Conservation (phyloP, 64 coral and sea anemone species). For the Stylophora pistillata region DNA sequence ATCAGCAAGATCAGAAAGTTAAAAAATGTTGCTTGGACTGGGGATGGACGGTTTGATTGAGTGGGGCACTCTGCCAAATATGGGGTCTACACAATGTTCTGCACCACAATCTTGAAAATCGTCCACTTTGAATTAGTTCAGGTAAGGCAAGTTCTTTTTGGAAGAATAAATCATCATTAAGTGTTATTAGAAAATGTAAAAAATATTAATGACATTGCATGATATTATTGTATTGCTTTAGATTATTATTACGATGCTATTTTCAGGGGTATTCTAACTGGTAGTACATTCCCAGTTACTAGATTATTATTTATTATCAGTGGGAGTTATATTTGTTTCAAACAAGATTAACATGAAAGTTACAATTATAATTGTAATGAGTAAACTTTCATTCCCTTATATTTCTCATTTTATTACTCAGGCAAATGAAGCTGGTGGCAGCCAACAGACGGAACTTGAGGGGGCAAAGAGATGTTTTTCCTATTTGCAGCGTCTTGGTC, state of each 20-base stretch:
- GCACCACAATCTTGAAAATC: constrained; percentile 40
- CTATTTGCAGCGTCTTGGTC: neutral
- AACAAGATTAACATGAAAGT: too few relatives aligned
- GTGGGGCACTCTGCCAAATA: constrained; percentile 38
- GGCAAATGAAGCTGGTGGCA: constrained; percentile 7
- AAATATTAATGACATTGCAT: neutral
- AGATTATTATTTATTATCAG: too few relatives aligned
- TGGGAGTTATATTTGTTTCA: too few relatives aligned
- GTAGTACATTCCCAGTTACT: too few relatives aligned
- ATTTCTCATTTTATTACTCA: neutral
- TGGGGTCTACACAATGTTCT: constrained; percentile 44
- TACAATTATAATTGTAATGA: neutral
- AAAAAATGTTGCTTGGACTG: constrained; percentile 19
- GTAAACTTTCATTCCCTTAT: neutral
- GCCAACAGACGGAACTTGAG: constrained; percentile 7
- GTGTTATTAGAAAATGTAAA: neutral
- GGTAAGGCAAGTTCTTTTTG: constrained; percentile 2
- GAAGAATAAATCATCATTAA: neutral
- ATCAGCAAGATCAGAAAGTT: neutral
- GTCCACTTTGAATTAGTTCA: constrained; percentile 58
- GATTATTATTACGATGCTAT: too few relatives aligned
- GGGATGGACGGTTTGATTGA: constrained; percentile 19
- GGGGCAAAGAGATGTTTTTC: neutral
- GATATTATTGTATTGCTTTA: too few relatives aligned
- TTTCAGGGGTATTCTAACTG: too few relatives aligned